Evolutionary conservation across 2,888 invertebrate species (phyloP).

Genomic region (Hypomecis punctinalis): DNA sequence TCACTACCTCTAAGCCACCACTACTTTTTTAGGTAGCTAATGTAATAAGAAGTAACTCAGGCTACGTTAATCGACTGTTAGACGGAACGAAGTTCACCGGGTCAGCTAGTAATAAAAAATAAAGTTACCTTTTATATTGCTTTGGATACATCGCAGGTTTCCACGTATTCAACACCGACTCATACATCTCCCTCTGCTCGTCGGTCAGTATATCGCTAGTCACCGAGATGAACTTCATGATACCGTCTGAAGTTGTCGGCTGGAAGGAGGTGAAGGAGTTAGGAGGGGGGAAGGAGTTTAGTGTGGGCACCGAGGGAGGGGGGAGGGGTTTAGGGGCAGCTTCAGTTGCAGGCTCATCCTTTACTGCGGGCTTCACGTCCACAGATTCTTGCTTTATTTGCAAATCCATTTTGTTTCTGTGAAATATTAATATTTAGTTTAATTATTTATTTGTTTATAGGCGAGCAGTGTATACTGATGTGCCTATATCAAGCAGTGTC

Average conservation of each 20-base stretch:
- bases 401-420: constrained; percentile 5
- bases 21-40: no score
- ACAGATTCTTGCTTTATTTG: constrained; percentile 11
- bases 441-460: no score
- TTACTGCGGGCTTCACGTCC: not conserved
- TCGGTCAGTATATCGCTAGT: constrained; percentile 68
- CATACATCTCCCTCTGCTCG: constrained; percentile 78
- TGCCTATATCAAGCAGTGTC: no score
- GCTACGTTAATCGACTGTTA: no score
- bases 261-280: constrained; percentile 15
- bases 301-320: constrained; percentile 8
- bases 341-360: constrained; percentile 16
- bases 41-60: no score
- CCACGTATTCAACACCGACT: constrained; percentile 75
- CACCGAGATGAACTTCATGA: constrained; percentile 72
- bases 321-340: not conserved
- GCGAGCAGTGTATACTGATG: no score
- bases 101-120: no score
- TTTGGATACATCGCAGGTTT: constrained; percentile 74
- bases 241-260: constrained; percentile 43
- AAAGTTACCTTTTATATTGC: constrained; percentile 50
- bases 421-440: not conserved
- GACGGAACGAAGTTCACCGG: no score
- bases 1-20: no score
- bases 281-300: constrained; percentile 12